Conservation (phyloP, 2,888 invertebrate genomes). For the Parnassius apollo region DNA sequence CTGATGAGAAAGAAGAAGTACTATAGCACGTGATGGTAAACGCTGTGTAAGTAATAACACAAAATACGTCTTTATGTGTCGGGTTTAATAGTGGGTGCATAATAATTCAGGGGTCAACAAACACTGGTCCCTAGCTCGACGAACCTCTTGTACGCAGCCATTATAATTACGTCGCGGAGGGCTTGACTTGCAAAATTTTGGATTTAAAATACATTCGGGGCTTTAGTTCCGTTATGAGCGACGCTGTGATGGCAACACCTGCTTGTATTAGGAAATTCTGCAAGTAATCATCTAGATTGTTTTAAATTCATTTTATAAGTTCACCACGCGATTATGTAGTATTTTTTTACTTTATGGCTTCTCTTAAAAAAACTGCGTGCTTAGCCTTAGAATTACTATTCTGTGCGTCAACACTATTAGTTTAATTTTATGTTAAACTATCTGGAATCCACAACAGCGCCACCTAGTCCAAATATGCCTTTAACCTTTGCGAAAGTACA, state of each 20-base stretch:
- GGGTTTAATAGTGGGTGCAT: slow-evolving; percentile 21
- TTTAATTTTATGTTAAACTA: too few relatives aligned
- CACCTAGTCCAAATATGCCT: too few relatives aligned
- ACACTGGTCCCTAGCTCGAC: slow-evolving; percentile 18
- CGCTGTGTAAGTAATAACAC: slow-evolving; percentile 13
- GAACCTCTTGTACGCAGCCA: slow-evolving; percentile 10
- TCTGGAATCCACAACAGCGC: too few relatives aligned
- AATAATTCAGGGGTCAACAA: slow-evolving; percentile 22
- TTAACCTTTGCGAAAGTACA: too few relatives aligned
- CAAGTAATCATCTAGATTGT: slow-evolving; percentile 4
- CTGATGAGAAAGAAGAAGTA: too few relatives aligned
- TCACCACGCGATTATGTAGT: too few relatives aligned
- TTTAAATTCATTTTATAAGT: not conserved
- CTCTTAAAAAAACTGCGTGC: too few relatives aligned
- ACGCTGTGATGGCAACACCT: slow-evolving; percentile 10
- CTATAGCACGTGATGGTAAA: not conserved
- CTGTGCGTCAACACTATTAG: too few relatives aligned
- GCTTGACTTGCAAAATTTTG: slow-evolving; percentile 27
- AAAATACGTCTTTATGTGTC: slow-evolving; percentile 22
- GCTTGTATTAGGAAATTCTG: not conserved
- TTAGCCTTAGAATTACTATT: too few relatives aligned
- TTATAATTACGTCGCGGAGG: slow-evolving; percentile 21
- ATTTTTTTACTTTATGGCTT: too few relatives aligned
- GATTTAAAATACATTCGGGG: slow-evolving; percentile 27
- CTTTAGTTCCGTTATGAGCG: slow-evolving; percentile 9